Percentiles rank a stretch among this genome's conserved stretches.
These are phyloP conservation scores for Augochlora pura DNA, from an alignment of 1,140 invertebrate genomes.

Conservation along the genomic window DNA sequence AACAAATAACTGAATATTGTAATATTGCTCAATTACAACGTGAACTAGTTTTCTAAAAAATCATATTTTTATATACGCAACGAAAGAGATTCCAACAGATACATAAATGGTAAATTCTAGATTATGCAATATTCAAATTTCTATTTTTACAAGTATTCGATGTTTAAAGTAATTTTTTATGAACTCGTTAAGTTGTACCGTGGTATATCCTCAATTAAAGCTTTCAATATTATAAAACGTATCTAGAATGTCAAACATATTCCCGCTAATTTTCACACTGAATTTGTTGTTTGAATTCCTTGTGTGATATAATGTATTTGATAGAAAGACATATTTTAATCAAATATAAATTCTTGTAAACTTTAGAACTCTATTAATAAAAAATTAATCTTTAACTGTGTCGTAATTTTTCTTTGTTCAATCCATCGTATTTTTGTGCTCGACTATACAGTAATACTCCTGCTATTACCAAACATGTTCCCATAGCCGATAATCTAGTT, in stretches of 20 bases:
- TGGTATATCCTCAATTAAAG: conserved; percentile 10
- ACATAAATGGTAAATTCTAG: not conserved
- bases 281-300: conserved; percentile 33
- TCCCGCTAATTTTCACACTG: not conserved
- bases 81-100: not conserved
- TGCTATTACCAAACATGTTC: conserved; percentile 87
- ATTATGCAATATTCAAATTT: not conserved
- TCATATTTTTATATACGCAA: not conserved
- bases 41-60: no score
- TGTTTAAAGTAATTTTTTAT: conserved; percentile 4
- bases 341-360: conserved; percentile 32
- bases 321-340: conserved; percentile 8
- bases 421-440: conserved; percentile 83
- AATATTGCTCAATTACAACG: no score
- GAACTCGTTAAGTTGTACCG: conserved; percentile 16
- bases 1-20: no score
- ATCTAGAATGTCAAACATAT: conserved; percentile 18
- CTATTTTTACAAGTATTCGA: not conserved
- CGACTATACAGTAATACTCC: conserved; percentile 91
- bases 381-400: conserved; percentile 76
- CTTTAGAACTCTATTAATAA: conserved; percentile 65
- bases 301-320: conserved; percentile 14
- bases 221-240: conserved; percentile 11
- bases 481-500: conserved; percentile 88
- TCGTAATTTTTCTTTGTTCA: conserved; percentile 68